Percentiles rank a stretch among this genome's conserved stretches.
These are phyloP conservation scores for Lumbricus terrestris DNA, from an alignment of 2,888 invertebrate genomes.

Conservation along the genomic window DNA sequence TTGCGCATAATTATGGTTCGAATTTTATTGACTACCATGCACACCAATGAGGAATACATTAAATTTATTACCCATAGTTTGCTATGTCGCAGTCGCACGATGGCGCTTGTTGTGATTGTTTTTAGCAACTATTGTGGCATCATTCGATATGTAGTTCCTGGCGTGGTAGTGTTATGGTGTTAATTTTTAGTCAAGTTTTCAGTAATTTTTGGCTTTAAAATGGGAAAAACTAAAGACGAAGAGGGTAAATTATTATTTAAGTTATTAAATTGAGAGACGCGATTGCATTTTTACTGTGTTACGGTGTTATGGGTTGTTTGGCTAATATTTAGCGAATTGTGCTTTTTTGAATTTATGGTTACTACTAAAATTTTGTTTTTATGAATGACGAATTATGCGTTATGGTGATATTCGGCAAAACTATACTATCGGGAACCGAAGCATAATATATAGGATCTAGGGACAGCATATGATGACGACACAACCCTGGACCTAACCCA, in stretches of 20 bases:
- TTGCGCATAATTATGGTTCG: too few species aligned
- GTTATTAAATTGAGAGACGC: neutral
- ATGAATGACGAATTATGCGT: neutral
- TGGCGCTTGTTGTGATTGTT: neutral
- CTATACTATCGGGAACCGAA: too few species aligned
- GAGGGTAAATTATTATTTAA: neutral
- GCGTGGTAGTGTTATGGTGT: neutral
- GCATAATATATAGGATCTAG: too few species aligned
- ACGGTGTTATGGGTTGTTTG: neutral
- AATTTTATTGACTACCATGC: too few species aligned
- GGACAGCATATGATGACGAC: too few species aligned
- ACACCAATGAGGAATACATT: too few species aligned
- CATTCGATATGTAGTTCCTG: neutral
- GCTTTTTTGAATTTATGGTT: neutral
- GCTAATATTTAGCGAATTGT: neutral
- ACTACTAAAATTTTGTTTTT: neutral
- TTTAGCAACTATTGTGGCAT: neutral
- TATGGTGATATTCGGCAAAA: too few species aligned
- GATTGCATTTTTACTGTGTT: neutral
- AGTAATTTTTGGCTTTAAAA: neutral
- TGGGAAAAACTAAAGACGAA: neutral
- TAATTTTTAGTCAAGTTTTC: too few species aligned
- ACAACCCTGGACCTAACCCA: too few species aligned
- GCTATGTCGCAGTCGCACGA: too few species aligned
- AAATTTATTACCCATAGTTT: too few species aligned